phyloP scores from a whole-genome alignment of 2,888 invertebrate species.

The Hydropsyche betteni region DNA sequence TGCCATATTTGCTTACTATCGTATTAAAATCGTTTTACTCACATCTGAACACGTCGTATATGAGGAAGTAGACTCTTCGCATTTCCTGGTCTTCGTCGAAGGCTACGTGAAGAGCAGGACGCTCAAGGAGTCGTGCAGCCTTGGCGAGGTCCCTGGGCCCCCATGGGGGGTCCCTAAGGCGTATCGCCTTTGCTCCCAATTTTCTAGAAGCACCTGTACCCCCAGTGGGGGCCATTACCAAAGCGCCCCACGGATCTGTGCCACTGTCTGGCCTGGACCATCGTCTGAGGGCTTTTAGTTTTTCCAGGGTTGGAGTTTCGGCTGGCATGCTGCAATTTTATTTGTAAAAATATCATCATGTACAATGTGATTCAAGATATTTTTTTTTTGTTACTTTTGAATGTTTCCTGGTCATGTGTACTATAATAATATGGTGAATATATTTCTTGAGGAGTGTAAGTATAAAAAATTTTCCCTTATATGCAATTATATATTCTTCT shows the following conservation, averaged over 20 bases:
- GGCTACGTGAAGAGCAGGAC: slow-evolving; percentile 62
- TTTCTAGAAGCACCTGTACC: not conserved
- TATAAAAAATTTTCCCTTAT: no score
- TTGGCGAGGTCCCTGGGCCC: slow-evolving; percentile 59
- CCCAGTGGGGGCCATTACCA: slow-evolving; percentile 5
- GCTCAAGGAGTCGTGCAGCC: slow-evolving; percentile 66
- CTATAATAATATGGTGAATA: not conserved
- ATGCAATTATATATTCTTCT: no score
- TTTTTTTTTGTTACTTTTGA: not conserved
- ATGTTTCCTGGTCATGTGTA: not conserved
- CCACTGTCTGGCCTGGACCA: slow-evolving; percentile 50
- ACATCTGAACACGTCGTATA: slow-evolving; percentile 81
- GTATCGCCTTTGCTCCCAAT: not conserved
- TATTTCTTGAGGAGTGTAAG: not conserved
- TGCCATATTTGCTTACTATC: no score
- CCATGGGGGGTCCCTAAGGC: slow-evolving; percentile 44
- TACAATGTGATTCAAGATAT: not conserved
- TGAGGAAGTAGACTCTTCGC: slow-evolving; percentile 75
- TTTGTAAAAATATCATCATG: not conserved
- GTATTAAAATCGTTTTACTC: slow-evolving; percentile 57
- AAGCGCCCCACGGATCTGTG: slow-evolving; percentile 47
- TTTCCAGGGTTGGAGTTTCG: slow-evolving; percentile 47
- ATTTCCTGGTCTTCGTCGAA: slow-evolving; percentile 77
- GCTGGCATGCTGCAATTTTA: slow-evolving; percentile 25
- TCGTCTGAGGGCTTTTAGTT: slow-evolving; percentile 43